Evolutionary conservation across 2,113 vertebrate genomes (phyloP).

Genomic region (Lagopus muta): DNA sequence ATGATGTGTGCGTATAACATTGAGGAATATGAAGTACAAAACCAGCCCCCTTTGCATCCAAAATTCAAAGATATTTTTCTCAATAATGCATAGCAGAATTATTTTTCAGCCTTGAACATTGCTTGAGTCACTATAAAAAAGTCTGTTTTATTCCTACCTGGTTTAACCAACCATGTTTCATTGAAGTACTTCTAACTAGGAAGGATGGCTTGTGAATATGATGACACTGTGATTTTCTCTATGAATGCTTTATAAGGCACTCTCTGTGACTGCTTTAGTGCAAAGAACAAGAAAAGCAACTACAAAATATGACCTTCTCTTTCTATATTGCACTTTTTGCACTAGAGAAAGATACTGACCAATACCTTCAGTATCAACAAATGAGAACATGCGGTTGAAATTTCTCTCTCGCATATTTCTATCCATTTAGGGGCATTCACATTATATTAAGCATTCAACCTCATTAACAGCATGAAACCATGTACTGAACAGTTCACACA

Average conservation of each 20-base stretch:
- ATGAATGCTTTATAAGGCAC: background rate
- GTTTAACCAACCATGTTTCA: background rate
- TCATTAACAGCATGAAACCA: background rate
- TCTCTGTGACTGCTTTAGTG: background rate
- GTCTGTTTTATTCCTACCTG: background rate
- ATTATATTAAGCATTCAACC: background rate
- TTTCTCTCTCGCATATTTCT: background rate
- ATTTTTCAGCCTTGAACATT: background rate
- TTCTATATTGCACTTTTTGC: background rate
- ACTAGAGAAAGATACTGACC: fast-evolving
- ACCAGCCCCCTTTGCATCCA: background rate
- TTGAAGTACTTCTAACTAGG: background rate
- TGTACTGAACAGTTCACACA: fast-evolving
- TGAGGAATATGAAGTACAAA: background rate
- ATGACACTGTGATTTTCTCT: background rate
- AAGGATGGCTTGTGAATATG: background rate
- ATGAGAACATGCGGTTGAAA: background rate
- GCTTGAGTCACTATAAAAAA: background rate
- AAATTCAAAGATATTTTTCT: background rate
- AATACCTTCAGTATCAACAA: background rate
- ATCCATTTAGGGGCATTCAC: background rate
- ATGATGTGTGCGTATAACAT: background rate
- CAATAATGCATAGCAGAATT: background rate
- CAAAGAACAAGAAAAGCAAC: background rate
- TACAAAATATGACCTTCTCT: background rate